Evolutionary conservation across 23 tunicate genomes (phyloP), one percentile per base, ranked within the genome.

Genomic region (Ciona savignyi): DNA sequence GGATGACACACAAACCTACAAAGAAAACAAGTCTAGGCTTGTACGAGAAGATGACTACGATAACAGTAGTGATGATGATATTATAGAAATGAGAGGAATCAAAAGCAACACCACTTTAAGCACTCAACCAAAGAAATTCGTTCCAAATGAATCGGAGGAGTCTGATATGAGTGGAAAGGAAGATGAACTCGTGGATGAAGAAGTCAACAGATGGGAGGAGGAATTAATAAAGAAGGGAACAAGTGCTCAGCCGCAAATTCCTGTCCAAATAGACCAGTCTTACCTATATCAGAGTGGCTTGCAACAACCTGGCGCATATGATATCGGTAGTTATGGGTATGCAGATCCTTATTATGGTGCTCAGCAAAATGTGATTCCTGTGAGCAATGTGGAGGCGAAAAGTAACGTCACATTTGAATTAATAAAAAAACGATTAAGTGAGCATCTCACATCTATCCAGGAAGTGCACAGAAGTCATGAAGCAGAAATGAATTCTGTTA

Each of bases 121-220:
- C 30, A n/a, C 33, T 68, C 27, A 23, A 22, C 22, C 67, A 11
- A 25, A 63, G 15, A 68, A 68, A 32, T 62, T 29, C 56, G 81
- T 75, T 27, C 87, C 80, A 0, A 71, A 82, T 32, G 83, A 88
- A 56, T 78, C 90, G 19, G 79, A 83, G 6, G 88, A 82, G 25
- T 75, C 77, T 1, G 75, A 70, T 0, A 34, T 69, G 35, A 67
- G 51, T 9, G 85, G 70, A 25, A 82, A 77, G 35, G 80, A 76
- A 32, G 82, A 78, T 1, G 65, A 67, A 24, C 60, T 34, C 28
- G 63, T 66, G 32, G 97, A 91, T 80, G 90, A 84, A 24, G 97
- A 91, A 76, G 90, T 84, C 30, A 75, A 77, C 67, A 25, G 83
- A 49, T 91, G 97, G 97, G 97, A 91, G 51, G 97, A 89, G 35